Percentiles rank a stretch among this genome's conserved stretches.
Evolutionary conservation across 2,888 invertebrate genomes (phyloP).

Genomic region (Crematogaster levior): DNA sequence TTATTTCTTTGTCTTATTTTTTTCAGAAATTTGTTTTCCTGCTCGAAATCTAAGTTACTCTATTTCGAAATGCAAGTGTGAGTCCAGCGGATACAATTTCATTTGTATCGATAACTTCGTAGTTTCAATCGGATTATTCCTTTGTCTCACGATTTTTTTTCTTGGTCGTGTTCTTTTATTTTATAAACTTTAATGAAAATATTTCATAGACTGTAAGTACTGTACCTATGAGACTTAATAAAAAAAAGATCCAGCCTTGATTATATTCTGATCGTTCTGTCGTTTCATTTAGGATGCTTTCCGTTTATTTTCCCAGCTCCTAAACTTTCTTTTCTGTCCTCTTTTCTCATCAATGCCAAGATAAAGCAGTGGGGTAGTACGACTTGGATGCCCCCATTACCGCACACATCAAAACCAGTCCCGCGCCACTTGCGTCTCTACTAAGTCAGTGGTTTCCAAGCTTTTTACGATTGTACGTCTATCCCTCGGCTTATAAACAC

Average conservation of each 20-base stretch:
- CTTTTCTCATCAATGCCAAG: constrained; percentile 3
- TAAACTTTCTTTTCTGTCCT: constrained; percentile 8
- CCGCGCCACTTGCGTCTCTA: constrained; percentile 11
- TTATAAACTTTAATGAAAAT: neutral
- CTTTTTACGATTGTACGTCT: constrained; percentile 26
- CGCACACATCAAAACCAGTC: constrained; percentile 33
- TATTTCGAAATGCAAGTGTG: neutral
- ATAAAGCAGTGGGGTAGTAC: constrained; percentile 1
- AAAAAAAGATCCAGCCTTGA: neutral
- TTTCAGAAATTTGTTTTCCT: neutral
- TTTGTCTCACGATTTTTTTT: neutral
- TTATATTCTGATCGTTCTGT: neutral
- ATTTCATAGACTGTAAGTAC: neutral
- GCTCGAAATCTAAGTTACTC: neutral
- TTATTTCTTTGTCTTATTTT: neutral
- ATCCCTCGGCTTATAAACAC: constrained; percentile 21
- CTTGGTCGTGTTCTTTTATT: neutral
- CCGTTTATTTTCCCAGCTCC: constrained; percentile 1
- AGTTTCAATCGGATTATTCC: neutral
- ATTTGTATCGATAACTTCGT: neutral
- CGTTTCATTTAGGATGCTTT: constrained; percentile 7
- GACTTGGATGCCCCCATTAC: neutral
- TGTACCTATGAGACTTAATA: no score
- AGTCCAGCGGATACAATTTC: neutral
- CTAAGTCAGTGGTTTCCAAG: constrained; percentile 11